phyloP scores from a whole-genome alignment of 2,113 vertebrate genomes.

The Hyperoodon ampullatus region DNA sequence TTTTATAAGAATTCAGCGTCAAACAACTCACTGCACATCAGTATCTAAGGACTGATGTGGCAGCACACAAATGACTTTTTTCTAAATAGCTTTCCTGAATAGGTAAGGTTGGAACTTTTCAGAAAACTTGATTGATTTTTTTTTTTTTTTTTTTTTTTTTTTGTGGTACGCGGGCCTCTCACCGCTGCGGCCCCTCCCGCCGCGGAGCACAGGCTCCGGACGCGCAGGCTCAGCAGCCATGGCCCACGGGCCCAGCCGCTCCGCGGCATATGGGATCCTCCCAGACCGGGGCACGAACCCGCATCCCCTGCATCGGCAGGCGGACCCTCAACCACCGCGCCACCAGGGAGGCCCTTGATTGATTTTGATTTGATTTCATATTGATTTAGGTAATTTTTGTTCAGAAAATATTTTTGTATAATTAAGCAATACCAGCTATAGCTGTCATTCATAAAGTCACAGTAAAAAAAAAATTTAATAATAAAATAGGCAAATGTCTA shows the following conservation, averaged over 20 bases:
- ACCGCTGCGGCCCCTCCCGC: too few species aligned
- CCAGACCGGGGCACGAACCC: too few species aligned
- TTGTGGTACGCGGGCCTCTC: too few species aligned
- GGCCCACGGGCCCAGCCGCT: too few species aligned
- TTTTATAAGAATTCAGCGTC: not conserved
- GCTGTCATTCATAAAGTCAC: not conserved
- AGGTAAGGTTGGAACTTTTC: not conserved
- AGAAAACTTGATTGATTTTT: not conserved
- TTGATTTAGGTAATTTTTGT: not conserved
- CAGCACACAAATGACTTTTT: not conserved
- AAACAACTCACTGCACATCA: not conserved
- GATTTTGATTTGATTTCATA: too few species aligned
- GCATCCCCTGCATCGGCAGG: too few species aligned
- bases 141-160: too few species aligned
- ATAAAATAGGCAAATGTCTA: slow-evolving; percentile 3
- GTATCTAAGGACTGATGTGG: not conserved
- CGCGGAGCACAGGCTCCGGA: too few species aligned
- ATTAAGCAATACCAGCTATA: not conserved
- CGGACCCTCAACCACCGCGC: too few species aligned
- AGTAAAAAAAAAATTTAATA: slow-evolving; percentile 2
- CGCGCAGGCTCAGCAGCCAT: too few species aligned
- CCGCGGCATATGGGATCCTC: too few species aligned
- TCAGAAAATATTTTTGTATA: slow-evolving; percentile 47
- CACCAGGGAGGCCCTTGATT: too few species aligned
- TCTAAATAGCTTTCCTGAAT: not conserved